Conservation (phyloP, 2,888 invertebrate species). For the Marronus borbonicus region DNA sequence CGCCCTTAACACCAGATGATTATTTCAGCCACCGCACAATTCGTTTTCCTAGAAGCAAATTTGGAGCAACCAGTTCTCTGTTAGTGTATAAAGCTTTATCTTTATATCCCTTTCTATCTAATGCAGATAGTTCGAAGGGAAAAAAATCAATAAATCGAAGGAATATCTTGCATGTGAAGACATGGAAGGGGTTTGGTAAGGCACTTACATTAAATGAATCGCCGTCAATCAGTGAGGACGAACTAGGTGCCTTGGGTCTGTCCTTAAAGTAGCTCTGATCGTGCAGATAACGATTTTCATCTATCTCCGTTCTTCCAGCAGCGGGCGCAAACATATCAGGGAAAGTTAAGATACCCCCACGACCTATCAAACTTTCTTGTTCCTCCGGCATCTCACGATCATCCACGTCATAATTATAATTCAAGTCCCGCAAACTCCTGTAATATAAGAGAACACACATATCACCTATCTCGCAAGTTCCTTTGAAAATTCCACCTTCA, state of each 20-base stretch:
- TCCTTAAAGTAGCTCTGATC: constrained; percentile 64
- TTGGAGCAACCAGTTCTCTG: too few species aligned
- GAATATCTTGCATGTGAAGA: too few species aligned
- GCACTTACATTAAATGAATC: constrained; percentile 64
- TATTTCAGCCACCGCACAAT: too few species aligned
- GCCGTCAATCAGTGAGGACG: constrained; percentile 62
- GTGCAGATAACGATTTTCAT: constrained; percentile 62
- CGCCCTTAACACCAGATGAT: too few species aligned
- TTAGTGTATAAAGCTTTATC: too few species aligned
- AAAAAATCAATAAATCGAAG: too few species aligned
- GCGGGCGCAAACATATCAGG: constrained; percentile 69
- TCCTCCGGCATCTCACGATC: constrained; percentile 52
- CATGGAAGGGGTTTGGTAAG: background rate
- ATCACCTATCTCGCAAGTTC: constrained; percentile 12
- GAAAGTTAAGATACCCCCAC: constrained; percentile 66
- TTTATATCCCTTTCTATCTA: too few species aligned
- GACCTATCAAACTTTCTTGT: constrained; percentile 58
- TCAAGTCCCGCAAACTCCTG: constrained; percentile 60
- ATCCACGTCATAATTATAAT: constrained; percentile 60
- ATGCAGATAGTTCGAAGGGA: too few species aligned
- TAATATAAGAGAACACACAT: constrained; percentile 48
- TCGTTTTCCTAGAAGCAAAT: too few species aligned
- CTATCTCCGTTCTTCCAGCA: constrained; percentile 59
- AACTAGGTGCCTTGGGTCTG: constrained; percentile 62
- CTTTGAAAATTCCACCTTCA: constrained; percentile 5